Evolutionary conservation across 2,113 vertebrate species (phyloP).

Genomic region (Sphyrna mokarran): DNA sequence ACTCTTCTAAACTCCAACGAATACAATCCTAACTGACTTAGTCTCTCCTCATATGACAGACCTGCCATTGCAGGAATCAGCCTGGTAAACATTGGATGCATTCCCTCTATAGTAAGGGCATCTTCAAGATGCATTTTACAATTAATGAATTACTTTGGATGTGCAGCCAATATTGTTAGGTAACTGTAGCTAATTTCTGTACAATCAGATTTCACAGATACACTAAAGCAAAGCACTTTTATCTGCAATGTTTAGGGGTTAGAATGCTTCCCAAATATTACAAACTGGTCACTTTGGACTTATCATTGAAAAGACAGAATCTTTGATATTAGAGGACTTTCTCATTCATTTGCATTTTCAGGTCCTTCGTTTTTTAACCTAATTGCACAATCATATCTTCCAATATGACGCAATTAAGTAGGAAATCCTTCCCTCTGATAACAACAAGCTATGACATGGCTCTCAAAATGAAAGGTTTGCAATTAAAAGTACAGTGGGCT

Average conservation of each 20-base stretch:
- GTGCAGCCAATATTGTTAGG: background rate
- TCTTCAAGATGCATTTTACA: background rate
- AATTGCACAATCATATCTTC: background rate
- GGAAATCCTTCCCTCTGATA: background rate
- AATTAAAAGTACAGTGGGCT: background rate
- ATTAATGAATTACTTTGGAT: background rate
- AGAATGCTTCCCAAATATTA: background rate
- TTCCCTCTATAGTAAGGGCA: no score
- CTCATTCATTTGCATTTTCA: background rate
- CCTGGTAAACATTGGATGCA: no score
- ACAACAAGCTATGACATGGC: background rate
- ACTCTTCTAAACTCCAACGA: no score
- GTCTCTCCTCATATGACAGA: no score
- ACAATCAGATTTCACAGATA: background rate
- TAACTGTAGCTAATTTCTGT: background rate
- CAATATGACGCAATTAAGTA: background rate
- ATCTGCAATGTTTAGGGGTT: background rate
- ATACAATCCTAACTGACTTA: no score
- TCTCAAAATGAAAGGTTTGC: background rate
- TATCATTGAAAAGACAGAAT: background rate
- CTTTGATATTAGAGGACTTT: background rate
- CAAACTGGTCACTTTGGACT: background rate
- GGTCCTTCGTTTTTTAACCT: background rate
- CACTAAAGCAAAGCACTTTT: background rate
- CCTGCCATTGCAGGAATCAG: no score